Evolutionary conservation across 2,888 invertebrate genomes (phyloP).

Genomic region (Cataglyphis rosenhaueri): DNA sequence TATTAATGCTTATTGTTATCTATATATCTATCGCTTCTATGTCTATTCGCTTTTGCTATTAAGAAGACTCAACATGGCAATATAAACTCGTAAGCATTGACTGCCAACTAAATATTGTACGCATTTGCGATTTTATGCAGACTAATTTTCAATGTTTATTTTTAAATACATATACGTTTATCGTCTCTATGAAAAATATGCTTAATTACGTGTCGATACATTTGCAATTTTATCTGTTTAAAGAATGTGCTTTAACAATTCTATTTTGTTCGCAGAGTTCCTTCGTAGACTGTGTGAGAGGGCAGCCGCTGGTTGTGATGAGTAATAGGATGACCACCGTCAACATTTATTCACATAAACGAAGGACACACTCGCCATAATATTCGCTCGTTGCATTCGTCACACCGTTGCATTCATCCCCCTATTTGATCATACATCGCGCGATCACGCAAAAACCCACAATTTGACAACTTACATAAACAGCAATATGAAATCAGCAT

Average conservation of each 20-base stretch:
- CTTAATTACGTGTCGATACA: conserved; percentile 30
- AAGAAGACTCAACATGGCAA: neutral
- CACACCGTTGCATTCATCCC: conserved; percentile 55
- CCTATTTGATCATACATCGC: conserved; percentile 44
- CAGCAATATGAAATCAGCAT: conserved; percentile 16
- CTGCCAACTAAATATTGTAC: conserved; percentile 21
- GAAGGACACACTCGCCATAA: conserved; percentile 65
- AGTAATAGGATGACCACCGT: conserved; percentile 49
- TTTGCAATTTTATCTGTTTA: neutral
- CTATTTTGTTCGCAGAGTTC: conserved; percentile 87
- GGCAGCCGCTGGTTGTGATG: conserved; percentile 72
- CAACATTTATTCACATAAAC: conserved; percentile 61
- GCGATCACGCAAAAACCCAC: conserved; percentile 20
- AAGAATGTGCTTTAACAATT: conserved; percentile 1
- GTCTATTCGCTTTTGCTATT: conserved; percentile 17
- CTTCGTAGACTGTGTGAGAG: conserved; percentile 94
- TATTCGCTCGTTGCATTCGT: conserved; percentile 66
- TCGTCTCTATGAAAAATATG: conserved; percentile 11
- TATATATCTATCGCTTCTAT: conserved; percentile 22
- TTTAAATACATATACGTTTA: conserved; percentile 26
- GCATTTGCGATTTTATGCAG: neutral
- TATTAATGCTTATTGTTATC: conserved; percentile 62
- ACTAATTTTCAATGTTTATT: conserved; percentile 40
- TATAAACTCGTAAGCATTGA: neutral
- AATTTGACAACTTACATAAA: conserved; percentile 31